These are phyloP conservation scores for Fragariocoptes setiger DNA, from an alignment of 1,140 invertebrate genomes.

Conservation along the genomic window DNA sequence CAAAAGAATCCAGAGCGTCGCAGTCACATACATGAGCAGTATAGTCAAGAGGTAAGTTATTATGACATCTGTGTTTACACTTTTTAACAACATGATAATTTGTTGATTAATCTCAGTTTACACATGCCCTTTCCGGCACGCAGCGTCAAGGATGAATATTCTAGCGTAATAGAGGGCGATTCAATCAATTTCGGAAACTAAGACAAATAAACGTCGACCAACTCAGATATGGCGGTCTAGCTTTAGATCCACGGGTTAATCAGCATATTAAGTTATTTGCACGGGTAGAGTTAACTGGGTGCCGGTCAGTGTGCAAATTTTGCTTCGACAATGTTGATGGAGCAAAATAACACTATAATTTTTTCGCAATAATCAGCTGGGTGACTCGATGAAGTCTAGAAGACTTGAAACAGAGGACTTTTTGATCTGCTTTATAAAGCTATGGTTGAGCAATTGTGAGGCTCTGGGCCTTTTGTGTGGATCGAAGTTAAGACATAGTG, in stretches of 20 bases:
- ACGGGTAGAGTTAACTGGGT: neutral
- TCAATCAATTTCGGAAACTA: too few species aligned
- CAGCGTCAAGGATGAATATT: too few species aligned
- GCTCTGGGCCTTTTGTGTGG: constrained; percentile 22
- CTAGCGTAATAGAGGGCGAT: too few species aligned
- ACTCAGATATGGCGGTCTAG: too few species aligned
- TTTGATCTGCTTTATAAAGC: constrained; percentile 31
- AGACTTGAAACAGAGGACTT: constrained; percentile 12
- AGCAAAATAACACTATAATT: neutral
- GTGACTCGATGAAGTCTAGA: neutral
- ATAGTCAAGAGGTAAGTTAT: too few species aligned
- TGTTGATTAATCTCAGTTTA: too few species aligned
- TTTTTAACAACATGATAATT: too few species aligned
- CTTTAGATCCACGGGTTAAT: neutral
- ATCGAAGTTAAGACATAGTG: constrained; percentile 32
- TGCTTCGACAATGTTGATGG: neutral
- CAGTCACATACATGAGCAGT: too few species aligned
- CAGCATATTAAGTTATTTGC: neutral
- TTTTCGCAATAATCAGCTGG: neutral
- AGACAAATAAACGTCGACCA: too few species aligned
- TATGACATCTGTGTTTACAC: too few species aligned
- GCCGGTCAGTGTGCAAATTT: neutral
- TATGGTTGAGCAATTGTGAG: constrained; percentile 26
- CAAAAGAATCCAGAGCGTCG: too few species aligned
- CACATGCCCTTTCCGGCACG: too few species aligned